These are phyloP conservation scores for Rhinolophus ferrumequinum DNA, from an alignment of 2,113 vertebrate species.

Conservation along the genomic window DNA sequence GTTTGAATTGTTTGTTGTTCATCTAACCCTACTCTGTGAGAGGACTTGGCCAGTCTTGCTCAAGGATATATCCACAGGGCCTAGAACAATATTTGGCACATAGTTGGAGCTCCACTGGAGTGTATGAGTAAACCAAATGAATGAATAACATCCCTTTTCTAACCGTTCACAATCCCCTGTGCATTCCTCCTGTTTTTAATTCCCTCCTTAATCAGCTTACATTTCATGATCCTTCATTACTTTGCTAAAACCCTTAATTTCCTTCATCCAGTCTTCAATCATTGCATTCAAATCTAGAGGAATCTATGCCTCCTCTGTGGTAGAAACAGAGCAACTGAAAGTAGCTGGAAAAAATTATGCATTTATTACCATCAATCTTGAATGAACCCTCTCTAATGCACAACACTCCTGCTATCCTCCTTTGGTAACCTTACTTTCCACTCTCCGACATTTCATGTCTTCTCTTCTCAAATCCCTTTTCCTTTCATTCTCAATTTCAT, in stretches of 20 bases:
- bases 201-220: neutral
- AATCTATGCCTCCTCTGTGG: neutral
- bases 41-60: neutral
- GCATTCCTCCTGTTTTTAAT: neutral
- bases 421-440: neutral
- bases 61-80: neutral
- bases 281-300: neutral
- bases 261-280: neutral
- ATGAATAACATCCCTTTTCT: neutral
- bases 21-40: neutral
- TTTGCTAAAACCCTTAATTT: neutral
- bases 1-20: slow-evolving; percentile 3
- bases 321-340: neutral
- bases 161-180: neutral
- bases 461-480: neutral
- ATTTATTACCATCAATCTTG: neutral
- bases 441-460: neutral
- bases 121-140: slow-evolving; percentile 5
- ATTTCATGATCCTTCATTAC: neutral
- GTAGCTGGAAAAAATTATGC: neutral
- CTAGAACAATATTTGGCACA: neutral
- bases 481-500: neutral
- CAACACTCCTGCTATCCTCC: neutral
- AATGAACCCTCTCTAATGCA: neutral
- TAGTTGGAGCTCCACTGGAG: neutral